Conservation (phyloP, 2,113 vertebrate genomes). For the Etheostoma spectabile region DNA sequence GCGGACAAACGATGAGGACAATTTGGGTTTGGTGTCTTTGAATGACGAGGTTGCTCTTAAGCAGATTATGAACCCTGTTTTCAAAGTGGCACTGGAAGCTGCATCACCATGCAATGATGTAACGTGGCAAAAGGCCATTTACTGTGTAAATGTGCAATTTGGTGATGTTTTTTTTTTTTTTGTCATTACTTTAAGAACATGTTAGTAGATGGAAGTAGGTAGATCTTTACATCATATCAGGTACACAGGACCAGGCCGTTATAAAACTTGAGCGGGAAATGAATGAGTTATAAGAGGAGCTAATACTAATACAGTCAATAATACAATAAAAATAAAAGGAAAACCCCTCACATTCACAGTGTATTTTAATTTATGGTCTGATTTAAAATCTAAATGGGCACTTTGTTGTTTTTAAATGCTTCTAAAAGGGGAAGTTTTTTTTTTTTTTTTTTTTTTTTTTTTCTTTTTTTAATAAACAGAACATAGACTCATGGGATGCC, state of each 20-base stretch:
- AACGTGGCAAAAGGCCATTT: background rate
- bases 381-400: background rate
- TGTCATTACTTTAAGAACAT: background rate
- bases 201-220: background rate
- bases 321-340: background rate
- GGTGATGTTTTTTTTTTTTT: background rate
- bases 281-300: no score
- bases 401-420: no score
- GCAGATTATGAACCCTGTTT: background rate
- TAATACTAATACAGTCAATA: background rate
- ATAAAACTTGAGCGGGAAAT: background rate
- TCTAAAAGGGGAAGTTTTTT: no score
- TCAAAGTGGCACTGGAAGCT: no score
- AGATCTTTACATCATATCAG: background rate
- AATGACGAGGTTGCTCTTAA: background rate
- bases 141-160: no score
- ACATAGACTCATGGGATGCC: no score
- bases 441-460: no score
- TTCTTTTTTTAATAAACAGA: no score
- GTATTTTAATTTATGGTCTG: background rate
- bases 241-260: background rate
- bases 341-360: background rate
- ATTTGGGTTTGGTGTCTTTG: background rate
- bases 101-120: background rate
- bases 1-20: background rate